phyloP scores from a whole-genome alignment of 2,888 invertebrate genomes.

The Eupithecia pulchellata region DNA sequence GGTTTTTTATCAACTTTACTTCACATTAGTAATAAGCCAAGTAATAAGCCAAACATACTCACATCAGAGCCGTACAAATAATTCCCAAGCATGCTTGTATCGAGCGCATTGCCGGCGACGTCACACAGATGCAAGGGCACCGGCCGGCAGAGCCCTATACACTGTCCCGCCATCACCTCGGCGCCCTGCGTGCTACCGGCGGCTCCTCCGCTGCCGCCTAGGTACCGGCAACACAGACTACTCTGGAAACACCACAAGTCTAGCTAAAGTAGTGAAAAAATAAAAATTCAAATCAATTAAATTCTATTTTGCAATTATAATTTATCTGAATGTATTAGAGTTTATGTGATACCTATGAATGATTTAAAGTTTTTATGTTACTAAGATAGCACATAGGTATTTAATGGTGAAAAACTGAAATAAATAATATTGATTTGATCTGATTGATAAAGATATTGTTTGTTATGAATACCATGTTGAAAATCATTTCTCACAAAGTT shows the following conservation, averaged over 20 bases:
- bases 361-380: no score
- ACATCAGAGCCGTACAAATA: constrained; percentile 90
- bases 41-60: constrained; percentile 59
- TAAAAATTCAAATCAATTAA: no score
- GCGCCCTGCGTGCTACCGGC: constrained; percentile 74
- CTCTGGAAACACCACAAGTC: constrained; percentile 55
- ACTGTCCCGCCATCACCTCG: constrained; percentile 79
- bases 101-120: constrained; percentile 91
- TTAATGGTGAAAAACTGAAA: no score
- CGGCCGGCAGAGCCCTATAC: constrained; percentile 69
- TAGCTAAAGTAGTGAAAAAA: not conserved
- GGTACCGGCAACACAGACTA: constrained; percentile 74
- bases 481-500: not conserved
- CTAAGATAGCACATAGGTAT: no score
- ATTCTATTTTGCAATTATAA: no score
- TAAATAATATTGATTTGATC: no score
- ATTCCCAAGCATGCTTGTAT: constrained; percentile 91
- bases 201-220: constrained; percentile 60
- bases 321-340: no score
- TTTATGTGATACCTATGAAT: no score
- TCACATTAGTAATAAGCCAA: not conserved
- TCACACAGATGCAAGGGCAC: constrained; percentile 93
- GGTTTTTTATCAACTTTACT: not conserved
- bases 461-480: not conserved
- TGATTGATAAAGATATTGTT: no score